A percentile compares a stretch with the other conserved stretches of the same genome.
Evolutionary conservation across 2,113 vertebrate species (phyloP).

Genomic region (Jacana jacana): DNA sequence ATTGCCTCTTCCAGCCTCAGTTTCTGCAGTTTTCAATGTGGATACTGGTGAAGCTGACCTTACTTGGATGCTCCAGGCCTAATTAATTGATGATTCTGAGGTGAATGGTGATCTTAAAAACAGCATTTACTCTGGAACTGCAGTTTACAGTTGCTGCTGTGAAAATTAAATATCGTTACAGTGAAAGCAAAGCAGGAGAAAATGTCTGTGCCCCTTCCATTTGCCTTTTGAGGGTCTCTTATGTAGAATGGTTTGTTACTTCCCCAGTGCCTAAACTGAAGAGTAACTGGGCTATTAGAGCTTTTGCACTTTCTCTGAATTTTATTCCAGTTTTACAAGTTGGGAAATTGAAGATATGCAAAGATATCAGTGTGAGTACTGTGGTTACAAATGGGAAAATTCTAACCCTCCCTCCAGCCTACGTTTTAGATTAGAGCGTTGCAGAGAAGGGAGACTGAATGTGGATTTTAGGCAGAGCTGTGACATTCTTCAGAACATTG

Average conservation of each 20-base stretch:
- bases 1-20: not conserved
- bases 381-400: not conserved
- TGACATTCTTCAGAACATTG: not conserved
- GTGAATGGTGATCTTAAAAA: not conserved
- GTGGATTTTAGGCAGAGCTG: not conserved
- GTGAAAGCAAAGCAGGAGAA: not conserved
- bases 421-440: not conserved
- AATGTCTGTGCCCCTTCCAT: not conserved
- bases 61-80: not conserved
- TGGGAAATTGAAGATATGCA: not conserved
- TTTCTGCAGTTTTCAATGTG: not conserved
- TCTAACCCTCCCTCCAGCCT: not conserved
- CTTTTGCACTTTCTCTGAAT: not conserved
- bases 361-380: not conserved
- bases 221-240: not conserved
- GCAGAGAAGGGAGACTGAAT: not conserved
- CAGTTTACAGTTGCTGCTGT: not conserved
- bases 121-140: not conserved
- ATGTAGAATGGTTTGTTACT: not conserved
- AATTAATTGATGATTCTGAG: not conserved
- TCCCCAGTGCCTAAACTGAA: not conserved
- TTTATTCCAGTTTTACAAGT: not conserved
- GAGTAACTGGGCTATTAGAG: not conserved
- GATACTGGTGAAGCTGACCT: not conserved
- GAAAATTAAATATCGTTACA: not conserved